Base-by-base conservation (phyloP, 92 coral and sea anemone species). In the Phenganax marumi region DNA sequence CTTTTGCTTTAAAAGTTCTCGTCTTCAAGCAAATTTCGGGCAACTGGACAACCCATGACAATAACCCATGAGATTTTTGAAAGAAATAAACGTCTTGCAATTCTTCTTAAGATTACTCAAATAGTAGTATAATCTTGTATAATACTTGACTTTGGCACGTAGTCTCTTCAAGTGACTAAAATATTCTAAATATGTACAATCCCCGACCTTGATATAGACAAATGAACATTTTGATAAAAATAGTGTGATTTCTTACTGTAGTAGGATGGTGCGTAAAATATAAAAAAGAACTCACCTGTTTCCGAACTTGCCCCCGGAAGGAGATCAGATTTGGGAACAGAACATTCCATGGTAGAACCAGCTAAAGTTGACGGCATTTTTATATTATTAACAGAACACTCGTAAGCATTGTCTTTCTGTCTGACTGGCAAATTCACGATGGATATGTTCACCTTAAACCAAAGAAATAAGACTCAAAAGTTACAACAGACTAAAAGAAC, bases 401-500 rank as follows among this genome's bases (percentile, higher is more conserved):
- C 65, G 55, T 75, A 75, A 54, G 64, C 65, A 21, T 16, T 43
- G 26, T 14, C n/a, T 12, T 49, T 23, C 46, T 75, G 60, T 2
- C 48, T 25, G 46, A 22, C 19, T 0, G 80, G 80, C 22, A 75
- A 26, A 75, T 75, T 75, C 2, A 23, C 48, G 18, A 75, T 75
- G 48, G 80, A 53, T 21, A 75, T 49, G 50, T 75, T 75, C 7
- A 75, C 66, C 80, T 75, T 0, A 75, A 73, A 73, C 13, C 50
- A 5, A 73, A 46, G 17, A n/a, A 70, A 50, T 73, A 26, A 22
- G 52, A 70, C 39, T 70, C 8, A 70, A 43, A 43, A 70, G 19
- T 47, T 47, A 21, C 3, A 69, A 69, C 1, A 19, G 21, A 63
- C 70, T 12, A 18, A 0, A 63, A 33, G 43, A 33, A 33, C 2